Evolutionary conservation across 2,888 invertebrate species (phyloP), one percentile per base, ranked within the genome.

Genomic region (Netelia virgata): DNA sequence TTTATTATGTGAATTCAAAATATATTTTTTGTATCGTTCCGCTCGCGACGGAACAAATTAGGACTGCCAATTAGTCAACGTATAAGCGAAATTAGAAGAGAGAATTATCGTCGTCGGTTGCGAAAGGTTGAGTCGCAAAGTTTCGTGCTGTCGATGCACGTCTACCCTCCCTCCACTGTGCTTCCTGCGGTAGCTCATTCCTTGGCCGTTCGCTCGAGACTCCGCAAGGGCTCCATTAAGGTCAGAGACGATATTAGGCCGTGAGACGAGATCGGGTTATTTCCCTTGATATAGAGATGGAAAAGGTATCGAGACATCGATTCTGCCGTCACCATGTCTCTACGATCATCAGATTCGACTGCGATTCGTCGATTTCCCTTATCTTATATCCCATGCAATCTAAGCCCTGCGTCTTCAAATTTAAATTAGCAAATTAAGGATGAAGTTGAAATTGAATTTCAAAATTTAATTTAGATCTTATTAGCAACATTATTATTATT

Each of bases 61-160:
- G 53, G 28, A 55, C 11, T 50, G 63, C 36, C 41, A 64, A 64
- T 55, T 50, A 55, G 63, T 75, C 64, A 53, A 64, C 64, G 11
- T 16, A 28, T 20, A 61, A 50, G 50, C 1, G 16, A 47, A 9
- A 23, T 61, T 63, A 47, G 53, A 53, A 47, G 50, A 63, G 74
- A 18, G 28, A 43, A n/a, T 20, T 61, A 66, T 66, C 23, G 23
- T 14, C 16, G 63, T 16, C 11, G 57, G 14, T 36, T n/a, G 28
- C 70, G 70, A 64, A 66, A 59, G 82, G 66, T 77, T 66, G 68
- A 73, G 66, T 72, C 43, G 66, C 73, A 77, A 82, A 82, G 36
- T 82, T 82, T 77, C 9, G 50, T 50, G 50, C 55, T 78, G 43
- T 28, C 66, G 36, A 50, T 50, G 72, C 50, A 70, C 57, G 18